Evolutionary conservation across 2,888 invertebrate species (phyloP).

Genomic region (Penaeus monodon): DNA sequence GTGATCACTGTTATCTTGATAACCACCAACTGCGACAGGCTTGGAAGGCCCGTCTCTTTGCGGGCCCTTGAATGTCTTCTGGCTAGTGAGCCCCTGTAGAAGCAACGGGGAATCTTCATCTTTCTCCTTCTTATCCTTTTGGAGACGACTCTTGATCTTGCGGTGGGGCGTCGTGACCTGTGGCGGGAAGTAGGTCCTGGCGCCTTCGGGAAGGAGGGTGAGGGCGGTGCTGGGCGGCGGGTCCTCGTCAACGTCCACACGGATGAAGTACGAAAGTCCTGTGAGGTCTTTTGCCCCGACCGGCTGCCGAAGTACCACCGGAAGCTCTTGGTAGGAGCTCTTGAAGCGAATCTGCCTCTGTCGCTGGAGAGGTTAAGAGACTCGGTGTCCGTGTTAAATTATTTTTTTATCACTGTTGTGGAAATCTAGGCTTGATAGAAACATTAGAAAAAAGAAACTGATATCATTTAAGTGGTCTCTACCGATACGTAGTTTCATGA

Average conservation of each 20-base stretch:
- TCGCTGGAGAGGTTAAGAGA: background rate
- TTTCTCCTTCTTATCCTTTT: background rate
- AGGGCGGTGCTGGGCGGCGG: constrained; percentile 43
- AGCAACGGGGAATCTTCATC: background rate
- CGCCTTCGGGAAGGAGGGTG: constrained; percentile 29
- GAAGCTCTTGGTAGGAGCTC: constrained; percentile 40
- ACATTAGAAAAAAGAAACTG: too few species aligned
- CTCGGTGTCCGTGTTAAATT: too few species aligned
- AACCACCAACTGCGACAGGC: too few species aligned
- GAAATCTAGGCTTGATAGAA: too few species aligned
- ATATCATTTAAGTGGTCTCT: too few species aligned
- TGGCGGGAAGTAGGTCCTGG: constrained; percentile 40
- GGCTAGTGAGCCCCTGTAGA: background rate
- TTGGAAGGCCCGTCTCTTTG: too few species aligned
- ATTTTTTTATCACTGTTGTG: too few species aligned
- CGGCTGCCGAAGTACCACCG: background rate
- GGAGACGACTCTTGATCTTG: background rate
- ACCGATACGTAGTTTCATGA: too few species aligned
- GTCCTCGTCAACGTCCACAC: constrained; percentile 29
- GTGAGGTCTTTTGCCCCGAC: background rate
- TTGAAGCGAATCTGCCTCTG: constrained; percentile 47
- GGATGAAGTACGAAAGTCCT: constrained; percentile 36
- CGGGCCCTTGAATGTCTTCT: background rate
- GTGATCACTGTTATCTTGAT: too few species aligned
- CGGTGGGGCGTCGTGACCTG: background rate